A percentile compares a stretch with the other conserved stretches of the same genome.
Conservation (phyloP, 2,888 invertebrate species). For the Trissolcus japonicus region DNA sequence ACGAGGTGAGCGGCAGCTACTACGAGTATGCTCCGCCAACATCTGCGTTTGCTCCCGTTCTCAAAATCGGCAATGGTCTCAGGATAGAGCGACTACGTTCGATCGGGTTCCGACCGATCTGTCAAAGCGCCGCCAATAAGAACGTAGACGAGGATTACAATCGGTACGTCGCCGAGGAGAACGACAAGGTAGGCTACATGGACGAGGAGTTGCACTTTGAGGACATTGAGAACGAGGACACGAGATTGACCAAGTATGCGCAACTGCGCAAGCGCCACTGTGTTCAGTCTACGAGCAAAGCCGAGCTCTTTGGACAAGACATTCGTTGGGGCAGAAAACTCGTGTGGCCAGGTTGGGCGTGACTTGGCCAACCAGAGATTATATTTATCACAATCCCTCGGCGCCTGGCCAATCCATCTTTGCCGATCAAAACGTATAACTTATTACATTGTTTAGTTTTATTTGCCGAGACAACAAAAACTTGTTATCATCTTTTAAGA, state of each 20-base stretch:
- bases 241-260: conserved; percentile 24
- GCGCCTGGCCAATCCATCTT: neutral
- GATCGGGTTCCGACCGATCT: conserved; percentile 72
- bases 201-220: conserved; percentile 71
- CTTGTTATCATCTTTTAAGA: neutral
- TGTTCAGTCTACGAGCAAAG: conserved; percentile 41
- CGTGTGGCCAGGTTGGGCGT: conserved; percentile 69
- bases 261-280: conserved; percentile 40
- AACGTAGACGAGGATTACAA: conserved; percentile 70
- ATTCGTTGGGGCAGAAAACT: conserved; percentile 62
- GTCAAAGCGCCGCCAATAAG: conserved; percentile 37
- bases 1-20: conserved; percentile 30
- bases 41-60: conserved; percentile 73
- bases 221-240: conserved; percentile 71
- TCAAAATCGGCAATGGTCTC: conserved; percentile 63
- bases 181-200: conserved; percentile 70
- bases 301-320: conserved; percentile 61
- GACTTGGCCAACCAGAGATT: conserved; percentile 5
- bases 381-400: neutral
- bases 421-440: neutral
- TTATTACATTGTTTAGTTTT: too few species aligned
- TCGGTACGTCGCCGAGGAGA: conserved; percentile 71
- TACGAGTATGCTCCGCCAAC: conserved; percentile 32
- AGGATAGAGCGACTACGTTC: conserved; percentile 69
- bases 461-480: neutral